Conservation (phyloP, 2,113 vertebrate species). For the Tauraco erythrolophus region DNA sequence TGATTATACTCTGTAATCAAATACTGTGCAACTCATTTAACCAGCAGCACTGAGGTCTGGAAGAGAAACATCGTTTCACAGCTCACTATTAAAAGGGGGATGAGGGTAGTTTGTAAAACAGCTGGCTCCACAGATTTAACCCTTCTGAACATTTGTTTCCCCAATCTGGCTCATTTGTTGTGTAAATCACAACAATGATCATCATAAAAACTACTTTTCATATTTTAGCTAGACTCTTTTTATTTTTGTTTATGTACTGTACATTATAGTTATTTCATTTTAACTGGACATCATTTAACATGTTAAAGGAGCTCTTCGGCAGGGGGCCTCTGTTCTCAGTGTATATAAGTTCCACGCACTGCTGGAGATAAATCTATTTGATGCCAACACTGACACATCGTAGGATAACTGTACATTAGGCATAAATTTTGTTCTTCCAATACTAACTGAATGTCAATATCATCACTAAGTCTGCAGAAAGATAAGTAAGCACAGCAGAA, state of each 20-base stretch:
- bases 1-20: slow-evolving; percentile 56
- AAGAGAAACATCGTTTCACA: not conserved
- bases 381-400: not conserved
- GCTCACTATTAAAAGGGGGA: not conserved
- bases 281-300: not conserved
- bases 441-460: not conserved
- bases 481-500: not conserved
- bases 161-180: not conserved
- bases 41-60: not conserved
- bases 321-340: not conserved
- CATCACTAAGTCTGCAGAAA: not conserved
- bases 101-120: not conserved
- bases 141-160: not conserved
- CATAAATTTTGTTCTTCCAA: not conserved
- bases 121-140: not conserved
- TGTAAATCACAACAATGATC: not conserved
- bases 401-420: not conserved
- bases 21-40: slow-evolving; percentile 15
- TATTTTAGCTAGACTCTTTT: not conserved
- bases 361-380: not conserved
- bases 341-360: not conserved
- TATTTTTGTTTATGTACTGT: not conserved
- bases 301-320: not conserved
- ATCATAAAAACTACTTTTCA: not conserved
- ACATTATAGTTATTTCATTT: not conserved